A percentile compares a stretch with the other conserved stretches of the same genome.
These are phyloP conservation scores for Scaptomyza hsui DNA, from an alignment of 1,140 invertebrate genomes.

Conservation along the genomic window DNA sequence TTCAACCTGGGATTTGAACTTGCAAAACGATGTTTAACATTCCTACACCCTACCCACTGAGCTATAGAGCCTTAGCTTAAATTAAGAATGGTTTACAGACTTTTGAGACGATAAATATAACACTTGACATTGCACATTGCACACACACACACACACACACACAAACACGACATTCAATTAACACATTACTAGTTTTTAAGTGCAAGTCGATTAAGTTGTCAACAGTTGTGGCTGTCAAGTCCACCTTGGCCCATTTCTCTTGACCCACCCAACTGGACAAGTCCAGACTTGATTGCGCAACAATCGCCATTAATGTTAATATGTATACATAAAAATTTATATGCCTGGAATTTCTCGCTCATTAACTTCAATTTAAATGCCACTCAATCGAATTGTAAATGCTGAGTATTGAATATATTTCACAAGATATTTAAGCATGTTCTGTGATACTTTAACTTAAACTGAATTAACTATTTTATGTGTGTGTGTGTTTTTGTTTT, in stretches of 20 bases:
- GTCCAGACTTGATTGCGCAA: constrained; percentile 2
- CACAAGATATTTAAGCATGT: neutral
- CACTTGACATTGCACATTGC: too few species aligned
- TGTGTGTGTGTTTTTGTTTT: too few species aligned
- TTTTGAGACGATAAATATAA: too few species aligned
- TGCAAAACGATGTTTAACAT: too few species aligned
- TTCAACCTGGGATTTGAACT: too few species aligned
- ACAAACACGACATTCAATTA: constrained; percentile 49
- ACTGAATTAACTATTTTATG: too few species aligned
- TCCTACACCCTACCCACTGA: too few species aligned
- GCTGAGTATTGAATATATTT: neutral
- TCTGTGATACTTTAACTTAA: too few species aligned
- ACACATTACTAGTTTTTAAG: constrained; percentile 62
- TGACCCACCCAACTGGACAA: neutral
- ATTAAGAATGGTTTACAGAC: too few species aligned
- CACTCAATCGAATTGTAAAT: neutral
- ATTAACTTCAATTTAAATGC: constrained; percentile 59
- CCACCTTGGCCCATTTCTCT: neutral
- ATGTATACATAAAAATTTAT: constrained; percentile 41
- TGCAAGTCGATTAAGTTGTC: constrained; percentile 71
- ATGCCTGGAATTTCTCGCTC: constrained; percentile 47
- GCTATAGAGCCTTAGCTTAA: too few species aligned
- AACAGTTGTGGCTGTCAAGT: constrained; percentile 41
- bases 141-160: too few species aligned
- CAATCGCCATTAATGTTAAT: constrained; percentile 39